A percentile compares a stretch with the other conserved stretches of the same genome.
Evolutionary conservation across 2,888 invertebrate genomes (phyloP).

Genomic region (Miltochrista miniata): DNA sequence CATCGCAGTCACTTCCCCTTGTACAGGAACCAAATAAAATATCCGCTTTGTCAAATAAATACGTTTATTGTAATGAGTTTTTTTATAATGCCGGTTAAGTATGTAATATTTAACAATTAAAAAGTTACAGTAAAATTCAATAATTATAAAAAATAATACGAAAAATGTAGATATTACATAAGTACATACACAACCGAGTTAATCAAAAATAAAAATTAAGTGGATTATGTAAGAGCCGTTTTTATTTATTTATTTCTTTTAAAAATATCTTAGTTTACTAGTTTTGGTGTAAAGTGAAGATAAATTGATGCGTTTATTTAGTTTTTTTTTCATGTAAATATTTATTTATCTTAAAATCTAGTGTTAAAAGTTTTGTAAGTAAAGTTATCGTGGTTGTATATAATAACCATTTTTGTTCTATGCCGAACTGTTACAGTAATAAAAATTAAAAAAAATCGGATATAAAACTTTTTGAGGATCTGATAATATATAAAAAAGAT

Average conservation of each 20-base stretch:
- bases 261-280: constrained; percentile 51
- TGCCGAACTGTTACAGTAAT: constrained; percentile 40
- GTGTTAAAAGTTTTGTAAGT: constrained; percentile 66
- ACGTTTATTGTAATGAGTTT: constrained; percentile 78
- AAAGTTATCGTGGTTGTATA: constrained; percentile 35
- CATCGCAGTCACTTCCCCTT: constrained; percentile 19
- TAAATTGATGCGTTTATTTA: constrained; percentile 60
- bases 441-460: constrained; percentile 57
- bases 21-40: constrained; percentile 69
- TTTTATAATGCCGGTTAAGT: constrained; percentile 78
- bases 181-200: constrained; percentile 84
- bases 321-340: constrained; percentile 45
- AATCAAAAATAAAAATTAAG: constrained; percentile 63
- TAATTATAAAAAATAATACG: constrained; percentile 63
- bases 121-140: constrained; percentile 77
- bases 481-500: constrained; percentile 48
- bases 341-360: constrained; percentile 59
- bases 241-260: constrained; percentile 39
- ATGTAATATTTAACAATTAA: constrained; percentile 78
- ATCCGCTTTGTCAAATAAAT: constrained; percentile 73
- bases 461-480: constrained; percentile 56
- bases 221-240: constrained; percentile 56
- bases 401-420: constrained; percentile 36
- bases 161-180: constrained; percentile 73
- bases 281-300: constrained; percentile 76